Percentiles rank a stretch among this genome's conserved stretches.
phyloP scores from a whole-genome alignment of 2,888 invertebrate genomes.

The Lochmaea crataegi region DNA sequence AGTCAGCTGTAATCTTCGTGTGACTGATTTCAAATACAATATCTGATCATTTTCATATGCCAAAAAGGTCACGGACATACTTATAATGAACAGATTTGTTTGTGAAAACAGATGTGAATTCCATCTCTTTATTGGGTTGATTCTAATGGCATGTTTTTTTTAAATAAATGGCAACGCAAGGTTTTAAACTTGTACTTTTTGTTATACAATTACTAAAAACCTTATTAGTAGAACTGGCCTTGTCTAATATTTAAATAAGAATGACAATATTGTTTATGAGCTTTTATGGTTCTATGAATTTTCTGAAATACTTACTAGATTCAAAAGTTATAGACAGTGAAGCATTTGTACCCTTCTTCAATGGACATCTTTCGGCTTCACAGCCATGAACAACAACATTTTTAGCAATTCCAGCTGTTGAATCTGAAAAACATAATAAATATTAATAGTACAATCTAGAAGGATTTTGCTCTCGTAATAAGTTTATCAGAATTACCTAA shows the following conservation, averaged over 20 bases:
- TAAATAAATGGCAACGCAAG: background rate
- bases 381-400: conserved; percentile 30
- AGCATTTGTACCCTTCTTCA: conserved; percentile 33
- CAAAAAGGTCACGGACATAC: background rate
- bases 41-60: background rate
- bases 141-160: background rate
- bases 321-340: conserved; percentile 32
- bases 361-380: conserved; percentile 16
- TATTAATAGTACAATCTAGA: background rate
- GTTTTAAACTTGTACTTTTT: background rate
- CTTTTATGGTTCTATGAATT: background rate
- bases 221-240: no score
- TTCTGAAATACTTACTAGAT: conserved; percentile 31
- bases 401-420: background rate
- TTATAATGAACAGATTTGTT: background rate
- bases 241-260: no score
- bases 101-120: background rate
- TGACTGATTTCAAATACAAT: background rate
- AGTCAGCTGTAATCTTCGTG: background rate
- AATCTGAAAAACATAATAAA: conserved; percentile 1
- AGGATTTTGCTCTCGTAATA: no score
- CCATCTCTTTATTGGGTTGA: background rate
- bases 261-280: no score
- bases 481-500: no score
- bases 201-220: background rate